phyloP scores from a whole-genome alignment of 2,888 invertebrate genomes.

The Drosophila cognata region DNA sequence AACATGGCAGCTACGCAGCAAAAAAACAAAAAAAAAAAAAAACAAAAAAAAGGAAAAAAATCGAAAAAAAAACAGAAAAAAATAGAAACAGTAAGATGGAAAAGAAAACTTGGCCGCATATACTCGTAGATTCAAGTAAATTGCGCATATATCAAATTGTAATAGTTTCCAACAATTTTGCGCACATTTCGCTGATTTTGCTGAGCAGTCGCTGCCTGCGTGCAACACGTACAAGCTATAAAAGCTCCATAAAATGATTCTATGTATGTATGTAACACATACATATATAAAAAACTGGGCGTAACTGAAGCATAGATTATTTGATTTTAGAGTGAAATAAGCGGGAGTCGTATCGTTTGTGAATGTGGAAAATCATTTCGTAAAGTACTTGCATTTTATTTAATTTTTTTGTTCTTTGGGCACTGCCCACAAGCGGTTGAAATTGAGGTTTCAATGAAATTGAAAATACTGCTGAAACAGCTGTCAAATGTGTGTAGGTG shows the following conservation, averaged over 20 bases:
- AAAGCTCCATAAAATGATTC: constrained; percentile 50
- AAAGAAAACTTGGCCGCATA: constrained; percentile 48
- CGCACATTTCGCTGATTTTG: constrained; percentile 68
- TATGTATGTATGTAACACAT: constrained; percentile 31
- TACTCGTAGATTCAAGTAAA: constrained; percentile 71
- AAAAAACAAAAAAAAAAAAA: constrained; percentile 1
- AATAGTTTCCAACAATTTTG: constrained; percentile 72
- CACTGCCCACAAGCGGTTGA: constrained; percentile 35
- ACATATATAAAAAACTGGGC: constrained; percentile 22
- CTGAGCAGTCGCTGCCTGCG: constrained; percentile 50
- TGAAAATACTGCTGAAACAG: constrained; percentile 57
- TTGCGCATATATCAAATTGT: constrained; percentile 76
- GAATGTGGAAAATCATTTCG: constrained; percentile 37
- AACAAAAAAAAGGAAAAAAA: neutral
- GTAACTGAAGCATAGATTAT: constrained; percentile 54
- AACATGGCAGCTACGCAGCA: constrained; percentile 54
- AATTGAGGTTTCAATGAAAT: constrained; percentile 54
- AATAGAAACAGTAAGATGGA: neutral
- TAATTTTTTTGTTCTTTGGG: constrained; percentile 35
- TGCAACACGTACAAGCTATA: constrained; percentile 69
- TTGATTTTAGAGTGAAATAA: constrained; percentile 54
- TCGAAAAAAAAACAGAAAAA: neutral
- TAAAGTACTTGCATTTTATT: constrained; percentile 52
- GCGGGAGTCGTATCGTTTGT: constrained; percentile 18
- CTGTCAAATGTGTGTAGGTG: constrained; percentile 33